Base-by-base conservation (phyloP, 92 coral and sea anemone species). In the Porites evermanni region DNA sequence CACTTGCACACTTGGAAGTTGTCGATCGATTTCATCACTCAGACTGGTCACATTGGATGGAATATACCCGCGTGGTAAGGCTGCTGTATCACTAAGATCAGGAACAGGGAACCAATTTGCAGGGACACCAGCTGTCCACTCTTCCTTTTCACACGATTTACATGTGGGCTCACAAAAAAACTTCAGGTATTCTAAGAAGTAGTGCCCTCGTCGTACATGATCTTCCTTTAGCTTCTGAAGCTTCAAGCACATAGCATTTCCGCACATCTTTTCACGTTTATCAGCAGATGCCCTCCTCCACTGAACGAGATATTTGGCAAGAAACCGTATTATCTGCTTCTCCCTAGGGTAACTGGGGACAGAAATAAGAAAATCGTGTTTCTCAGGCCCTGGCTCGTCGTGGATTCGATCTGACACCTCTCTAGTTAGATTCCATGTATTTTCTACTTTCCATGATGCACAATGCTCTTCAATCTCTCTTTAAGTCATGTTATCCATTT, bases 301-400 rank as follows among this genome's bases (percentile, higher is more conserved):
- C 32, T 29, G 32, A 29, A 29, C 32, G 32, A 29, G 32, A 29
- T 29, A 29, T 29, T 29, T 29, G 32, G 32, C 32, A 29, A 29
- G 32, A 29, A 29, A 29, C 32, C 2, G 32, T 29, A 29, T 29
- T 4, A 74, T 60, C 72, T 84, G 81, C 64, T 74, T 84, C 61
- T 84, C 54, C 32, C 32, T 29, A 29, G 32, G 32, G 32, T 29
- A 29, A 29, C 32, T 29, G 32, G 32, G 32, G 3, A 84, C 88
- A 72, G 87, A 71, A 71, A 73, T 78, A 54, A 84, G 80, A 78
- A 70, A 73, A 68, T 83, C 72, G 51, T 83, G 54, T 17, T 83
- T 83, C 63, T 72, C 87, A 70, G 80, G 72, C 4, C 87, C 87
- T 13, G 58, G 80, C 80, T 73, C 87, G 64, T 83, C 87, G 18